A percentile compares a stretch with the other conserved stretches of the same genome.
Evolutionary conservation across 2,113 vertebrate genomes (phyloP).

Genomic region (Leptosomus discolor): DNA sequence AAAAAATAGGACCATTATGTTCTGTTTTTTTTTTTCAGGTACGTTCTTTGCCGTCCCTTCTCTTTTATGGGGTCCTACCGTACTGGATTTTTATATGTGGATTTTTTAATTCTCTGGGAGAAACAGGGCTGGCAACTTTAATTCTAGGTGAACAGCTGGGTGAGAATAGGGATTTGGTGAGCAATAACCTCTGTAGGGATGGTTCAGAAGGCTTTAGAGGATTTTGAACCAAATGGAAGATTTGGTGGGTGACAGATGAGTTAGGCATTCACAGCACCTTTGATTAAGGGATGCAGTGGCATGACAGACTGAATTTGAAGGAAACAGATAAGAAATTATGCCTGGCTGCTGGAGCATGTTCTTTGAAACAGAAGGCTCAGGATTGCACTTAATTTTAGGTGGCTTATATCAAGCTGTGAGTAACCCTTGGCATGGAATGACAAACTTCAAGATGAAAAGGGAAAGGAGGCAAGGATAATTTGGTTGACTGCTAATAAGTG

Average conservation of each 20-base stretch:
- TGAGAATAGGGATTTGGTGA: background rate
- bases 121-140: background rate
- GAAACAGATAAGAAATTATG: background rate
- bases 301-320: background rate
- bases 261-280: background rate
- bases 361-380: background rate
- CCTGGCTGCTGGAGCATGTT: background rate
- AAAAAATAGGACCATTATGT: background rate
- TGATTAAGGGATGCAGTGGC: background rate
- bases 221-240: background rate
- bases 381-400: background rate
- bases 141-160: background rate
- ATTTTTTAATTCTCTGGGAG: background rate
- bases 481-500: background rate
- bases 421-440: background rate
- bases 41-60: background rate
- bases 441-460: background rate
- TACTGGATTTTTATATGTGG: background rate
- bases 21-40: background rate
- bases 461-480: background rate
- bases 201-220: background rate
- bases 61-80: background rate
- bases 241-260: background rate
- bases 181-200: background rate
- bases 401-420: background rate